Conservation (phyloP, 1,140 invertebrate genomes). For the Zaprionus kolodkinae region DNA sequence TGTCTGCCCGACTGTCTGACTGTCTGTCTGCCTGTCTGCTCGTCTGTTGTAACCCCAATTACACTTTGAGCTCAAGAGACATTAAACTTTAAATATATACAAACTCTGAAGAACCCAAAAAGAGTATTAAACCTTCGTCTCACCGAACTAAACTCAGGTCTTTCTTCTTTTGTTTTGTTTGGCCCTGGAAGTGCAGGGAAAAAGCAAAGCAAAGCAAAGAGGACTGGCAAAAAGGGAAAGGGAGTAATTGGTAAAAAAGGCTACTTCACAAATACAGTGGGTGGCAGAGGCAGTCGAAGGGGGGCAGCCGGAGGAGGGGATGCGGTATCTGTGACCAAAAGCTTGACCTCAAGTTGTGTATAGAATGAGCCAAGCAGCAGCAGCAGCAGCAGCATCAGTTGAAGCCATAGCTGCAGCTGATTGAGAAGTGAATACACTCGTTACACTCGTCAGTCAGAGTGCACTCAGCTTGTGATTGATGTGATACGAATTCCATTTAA, state of each 20-base stretch:
- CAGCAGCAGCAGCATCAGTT: not conserved
- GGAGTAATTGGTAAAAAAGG: slow-evolving; percentile 7
- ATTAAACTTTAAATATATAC: too few relatives aligned
- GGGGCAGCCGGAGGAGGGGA: not conserved
- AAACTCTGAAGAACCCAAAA: too few relatives aligned
- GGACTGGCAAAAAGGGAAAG: not conserved
- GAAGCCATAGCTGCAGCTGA: not conserved
- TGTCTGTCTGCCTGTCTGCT: too few relatives aligned
- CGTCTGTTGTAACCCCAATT: too few relatives aligned
- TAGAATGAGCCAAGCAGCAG: not conserved
- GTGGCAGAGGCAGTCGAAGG: not conserved
- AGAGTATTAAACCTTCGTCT: not conserved
- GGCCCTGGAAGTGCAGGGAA: slow-evolving; percentile 61
- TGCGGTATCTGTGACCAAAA: slow-evolving; percentile 1
- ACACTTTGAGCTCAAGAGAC: too few relatives aligned
- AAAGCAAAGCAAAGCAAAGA: not conserved
- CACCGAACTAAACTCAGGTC: not conserved
- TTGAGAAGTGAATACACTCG: not conserved
- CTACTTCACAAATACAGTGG: not conserved
- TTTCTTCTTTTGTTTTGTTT: slow-evolving; percentile 30
- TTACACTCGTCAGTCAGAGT: not conserved
- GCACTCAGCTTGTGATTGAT: slow-evolving; percentile 5
- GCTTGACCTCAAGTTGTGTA: slow-evolving; percentile 49
- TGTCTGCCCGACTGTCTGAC: too few relatives aligned
- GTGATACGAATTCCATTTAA: not conserved